Evolutionary conservation across 2,113 vertebrate species (phyloP).

Genomic region (Sinocyclocheilus anshuiensis): DNA sequence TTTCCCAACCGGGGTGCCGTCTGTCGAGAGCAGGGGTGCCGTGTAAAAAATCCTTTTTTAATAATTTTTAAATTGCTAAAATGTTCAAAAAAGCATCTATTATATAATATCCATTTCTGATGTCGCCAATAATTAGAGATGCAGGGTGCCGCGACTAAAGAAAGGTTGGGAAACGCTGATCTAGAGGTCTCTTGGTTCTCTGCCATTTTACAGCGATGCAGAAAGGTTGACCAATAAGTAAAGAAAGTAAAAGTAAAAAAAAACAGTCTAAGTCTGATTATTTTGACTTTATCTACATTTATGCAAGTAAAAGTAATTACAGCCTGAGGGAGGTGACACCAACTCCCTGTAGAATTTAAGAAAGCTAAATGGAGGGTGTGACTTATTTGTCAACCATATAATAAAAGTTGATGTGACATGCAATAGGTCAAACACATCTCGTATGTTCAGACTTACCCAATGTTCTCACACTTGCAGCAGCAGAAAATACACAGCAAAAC

Average conservation of each 20-base stretch:
- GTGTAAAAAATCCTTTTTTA: too few species aligned
- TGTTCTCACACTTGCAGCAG: conserved; percentile 84
- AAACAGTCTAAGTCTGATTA: neutral
- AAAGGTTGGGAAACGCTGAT: too few species aligned
- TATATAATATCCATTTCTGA: too few species aligned
- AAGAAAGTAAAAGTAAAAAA: neutral
- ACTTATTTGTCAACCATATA: neutral
- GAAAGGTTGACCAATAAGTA: neutral
- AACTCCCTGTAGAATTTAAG: neutral
- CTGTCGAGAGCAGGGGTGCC: too few species aligned
- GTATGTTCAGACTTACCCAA: conserved; percentile 72
- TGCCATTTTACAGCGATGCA: neutral
- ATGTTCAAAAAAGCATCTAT: too few species aligned
- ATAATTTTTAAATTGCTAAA: too few species aligned
- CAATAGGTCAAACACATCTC: neutral
- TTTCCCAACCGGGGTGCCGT: too few species aligned
- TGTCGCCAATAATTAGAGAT: too few species aligned
- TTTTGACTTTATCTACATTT: neutral
- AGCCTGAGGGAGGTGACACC: conserved; percentile 17
- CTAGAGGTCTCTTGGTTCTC: neutral
- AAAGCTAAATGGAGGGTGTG: neutral
- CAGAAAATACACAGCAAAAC: conserved; percentile 85
- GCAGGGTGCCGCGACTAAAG: too few species aligned
- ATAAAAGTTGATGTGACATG: neutral
- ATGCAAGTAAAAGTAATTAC: neutral